Conservation (phyloP, 1,140 invertebrate genomes). For the Latrodectus geometricus region DNA sequence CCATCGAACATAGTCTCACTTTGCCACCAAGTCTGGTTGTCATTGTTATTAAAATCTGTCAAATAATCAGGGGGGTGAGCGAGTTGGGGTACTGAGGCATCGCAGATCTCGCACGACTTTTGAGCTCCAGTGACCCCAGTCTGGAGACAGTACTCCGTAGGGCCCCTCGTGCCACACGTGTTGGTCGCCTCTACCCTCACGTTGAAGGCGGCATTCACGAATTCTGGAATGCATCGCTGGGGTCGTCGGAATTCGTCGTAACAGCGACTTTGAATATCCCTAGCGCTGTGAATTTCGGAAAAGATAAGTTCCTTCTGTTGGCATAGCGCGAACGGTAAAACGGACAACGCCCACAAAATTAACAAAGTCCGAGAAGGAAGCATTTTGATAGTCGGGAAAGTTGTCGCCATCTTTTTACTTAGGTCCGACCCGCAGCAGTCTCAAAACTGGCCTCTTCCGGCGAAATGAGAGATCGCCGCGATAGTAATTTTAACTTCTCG, state of each 20-base stretch:
- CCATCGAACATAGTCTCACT: constrained; percentile 96
- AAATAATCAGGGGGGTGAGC: constrained; percentile 84
- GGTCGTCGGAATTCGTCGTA: constrained; percentile 71
- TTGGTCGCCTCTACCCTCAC: constrained; percentile 91
- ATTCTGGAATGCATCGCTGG: constrained; percentile 93
- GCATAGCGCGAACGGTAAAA: not conserved
- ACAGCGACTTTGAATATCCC: constrained; percentile 66
- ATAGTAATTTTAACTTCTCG: not conserved
- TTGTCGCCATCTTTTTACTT: constrained; percentile 24
- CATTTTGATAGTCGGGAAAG: not conserved
- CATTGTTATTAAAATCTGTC: constrained; percentile 90
- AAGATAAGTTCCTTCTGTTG: constrained; percentile 34
- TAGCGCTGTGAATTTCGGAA: constrained; percentile 8
- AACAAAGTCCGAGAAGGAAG: not conserved
- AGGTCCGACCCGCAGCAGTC: not conserved
- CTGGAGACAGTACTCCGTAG: constrained; percentile 89
- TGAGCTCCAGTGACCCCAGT: constrained; percentile 74
- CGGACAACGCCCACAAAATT: not conserved
- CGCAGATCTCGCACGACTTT: constrained; percentile 77
- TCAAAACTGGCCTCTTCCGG: not conserved
- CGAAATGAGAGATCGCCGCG: not conserved
- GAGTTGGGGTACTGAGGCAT: constrained; percentile 69
- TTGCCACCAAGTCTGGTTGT: constrained; percentile 98
- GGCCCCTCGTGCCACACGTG: constrained; percentile 86
- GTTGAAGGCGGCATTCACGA: constrained; percentile 95